Percentiles rank a stretch among this genome's conserved stretches.
These are phyloP conservation scores for Poliocrania exsul DNA, from an alignment of 2,797 vertebrate species.

Conservation along the genomic window DNA sequence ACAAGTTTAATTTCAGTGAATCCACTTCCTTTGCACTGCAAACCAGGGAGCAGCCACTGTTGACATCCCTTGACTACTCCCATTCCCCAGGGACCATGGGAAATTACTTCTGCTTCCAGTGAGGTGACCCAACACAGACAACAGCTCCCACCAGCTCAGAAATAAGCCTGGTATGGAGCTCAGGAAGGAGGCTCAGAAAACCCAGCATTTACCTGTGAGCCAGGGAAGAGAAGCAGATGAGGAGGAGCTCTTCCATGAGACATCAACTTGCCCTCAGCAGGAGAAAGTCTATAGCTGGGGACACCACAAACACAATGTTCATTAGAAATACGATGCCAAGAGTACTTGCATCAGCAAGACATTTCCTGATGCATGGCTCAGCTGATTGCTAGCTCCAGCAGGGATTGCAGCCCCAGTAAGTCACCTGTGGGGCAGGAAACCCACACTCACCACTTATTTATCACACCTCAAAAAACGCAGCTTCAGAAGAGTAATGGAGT, in stretches of 20 bases:
- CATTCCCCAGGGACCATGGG: not conserved
- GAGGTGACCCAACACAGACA: not conserved
- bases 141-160: rapidly evolving
- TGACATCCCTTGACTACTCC: not conserved
- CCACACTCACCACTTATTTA: not conserved
- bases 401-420: not conserved
- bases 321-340: not conserved
- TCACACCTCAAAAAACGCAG: not conserved
- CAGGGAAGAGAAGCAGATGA: not conserved
- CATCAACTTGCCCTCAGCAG: not conserved
- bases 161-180: not conserved
- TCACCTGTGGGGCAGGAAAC: not conserved
- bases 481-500: not conserved
- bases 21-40: not conserved
- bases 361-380: not conserved
- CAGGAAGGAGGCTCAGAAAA: not conserved
- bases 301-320: rapidly evolving
- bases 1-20: not conserved
- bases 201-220: not conserved
- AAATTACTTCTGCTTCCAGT: not conserved
- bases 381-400: not conserved
- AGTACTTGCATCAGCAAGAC: not conserved
- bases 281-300: not conserved
- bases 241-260: not conserved
- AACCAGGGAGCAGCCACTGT: not conserved